These are phyloP conservation scores for Cygnus buccinator DNA, from an alignment of 2,113 vertebrate species.

Conservation along the genomic window DNA sequence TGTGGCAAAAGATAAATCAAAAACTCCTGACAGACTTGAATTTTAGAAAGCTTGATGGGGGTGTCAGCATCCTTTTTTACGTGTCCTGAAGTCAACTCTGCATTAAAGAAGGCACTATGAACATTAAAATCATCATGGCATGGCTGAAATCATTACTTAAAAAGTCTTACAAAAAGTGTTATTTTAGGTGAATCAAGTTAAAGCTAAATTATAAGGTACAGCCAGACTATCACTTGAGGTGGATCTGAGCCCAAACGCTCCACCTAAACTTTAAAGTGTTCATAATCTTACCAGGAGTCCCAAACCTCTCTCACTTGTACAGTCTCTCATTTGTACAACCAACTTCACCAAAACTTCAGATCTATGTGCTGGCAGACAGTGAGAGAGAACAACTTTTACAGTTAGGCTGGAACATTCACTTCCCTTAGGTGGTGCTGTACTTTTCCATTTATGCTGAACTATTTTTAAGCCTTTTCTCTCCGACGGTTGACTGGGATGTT, in stretches of 20 bases:
- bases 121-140: not conserved
- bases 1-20: not conserved
- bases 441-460: not conserved
- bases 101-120: not conserved
- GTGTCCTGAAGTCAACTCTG: not conserved
- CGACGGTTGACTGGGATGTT: slow-evolving; percentile 33
- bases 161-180: not conserved
- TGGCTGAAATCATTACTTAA: not conserved
- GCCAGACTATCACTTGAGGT: not conserved
- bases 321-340: not conserved
- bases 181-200: not conserved
- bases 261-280: not conserved
- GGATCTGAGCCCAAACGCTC: not conserved
- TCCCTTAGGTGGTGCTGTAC: not conserved
- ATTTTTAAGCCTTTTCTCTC: slow-evolving; percentile 47
- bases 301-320: not conserved
- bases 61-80: not conserved
- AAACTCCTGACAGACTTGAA: not conserved
- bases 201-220: not conserved
- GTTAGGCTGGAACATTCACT: not conserved
- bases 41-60: not conserved
- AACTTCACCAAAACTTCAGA: not conserved
- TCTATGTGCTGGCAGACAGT: not conserved
- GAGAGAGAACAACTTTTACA: not conserved
- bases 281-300: not conserved